Conservation (phyloP, 1,140 invertebrate species). For the Aphelenchoides fujianensis region DNA sequence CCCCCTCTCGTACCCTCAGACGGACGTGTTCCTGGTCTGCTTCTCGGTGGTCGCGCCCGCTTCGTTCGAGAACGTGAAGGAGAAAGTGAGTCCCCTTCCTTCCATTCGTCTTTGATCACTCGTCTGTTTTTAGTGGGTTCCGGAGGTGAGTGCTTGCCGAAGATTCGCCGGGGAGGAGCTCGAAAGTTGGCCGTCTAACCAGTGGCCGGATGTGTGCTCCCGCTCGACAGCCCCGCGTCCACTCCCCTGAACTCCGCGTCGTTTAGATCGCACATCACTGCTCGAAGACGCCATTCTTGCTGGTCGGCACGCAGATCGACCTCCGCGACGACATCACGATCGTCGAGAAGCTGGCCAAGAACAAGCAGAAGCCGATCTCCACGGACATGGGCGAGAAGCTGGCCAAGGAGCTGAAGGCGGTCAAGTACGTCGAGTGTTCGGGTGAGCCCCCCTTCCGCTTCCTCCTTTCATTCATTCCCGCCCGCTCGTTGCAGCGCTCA, state of each 20-base stretch:
- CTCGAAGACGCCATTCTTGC: constrained; percentile 93
- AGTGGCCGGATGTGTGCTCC: too few relatives aligned
- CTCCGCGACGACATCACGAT: constrained; percentile 92
- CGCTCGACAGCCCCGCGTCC: too few relatives aligned
- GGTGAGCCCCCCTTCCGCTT: constrained; percentile 66
- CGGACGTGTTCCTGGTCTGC: constrained; percentile 96
- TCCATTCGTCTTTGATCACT: constrained; percentile 33
- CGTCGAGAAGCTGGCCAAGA: constrained; percentile 95
- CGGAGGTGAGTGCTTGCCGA: too few relatives aligned
- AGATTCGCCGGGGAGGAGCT: too few relatives aligned
- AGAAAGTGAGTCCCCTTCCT: constrained; percentile 78
- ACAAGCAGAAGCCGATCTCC: constrained; percentile 95
- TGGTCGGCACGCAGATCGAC: constrained; percentile 98
- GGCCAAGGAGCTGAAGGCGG: constrained; percentile 95
- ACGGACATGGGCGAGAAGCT: constrained; percentile 89
- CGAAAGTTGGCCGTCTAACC: too few relatives aligned
- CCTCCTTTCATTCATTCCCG: background rate
- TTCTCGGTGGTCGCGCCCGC: constrained; percentile 97
- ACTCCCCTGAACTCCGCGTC: too few relatives aligned
- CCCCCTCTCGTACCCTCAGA: constrained; percentile 96
- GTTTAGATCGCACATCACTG: constrained; percentile 99
- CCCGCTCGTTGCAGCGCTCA: background rate
- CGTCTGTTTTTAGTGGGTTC: constrained; percentile 83
- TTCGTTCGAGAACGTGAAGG: constrained; percentile 98
- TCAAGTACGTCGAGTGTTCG: constrained; percentile 99